Conservation (phyloP, 2,888 invertebrate genomes). For the Pollenia griseotomentosa region DNA sequence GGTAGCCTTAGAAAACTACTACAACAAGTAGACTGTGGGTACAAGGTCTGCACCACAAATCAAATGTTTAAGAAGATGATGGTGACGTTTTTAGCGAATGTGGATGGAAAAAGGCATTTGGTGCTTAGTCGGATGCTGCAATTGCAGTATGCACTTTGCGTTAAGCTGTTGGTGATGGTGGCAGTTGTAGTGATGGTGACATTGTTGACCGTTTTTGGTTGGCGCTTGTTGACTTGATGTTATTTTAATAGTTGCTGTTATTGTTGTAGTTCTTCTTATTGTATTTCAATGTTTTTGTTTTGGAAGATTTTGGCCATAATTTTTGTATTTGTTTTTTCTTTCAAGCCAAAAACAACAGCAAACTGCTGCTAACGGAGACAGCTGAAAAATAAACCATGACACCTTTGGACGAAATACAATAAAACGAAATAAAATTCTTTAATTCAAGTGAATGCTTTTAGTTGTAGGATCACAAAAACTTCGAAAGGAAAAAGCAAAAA, state of each 20-base stretch:
- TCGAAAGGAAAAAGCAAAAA: background rate
- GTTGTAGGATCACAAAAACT: background rate
- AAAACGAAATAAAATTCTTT: conserved; percentile 41
- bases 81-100: conserved; percentile 53
- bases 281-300: conserved; percentile 56
- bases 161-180: conserved; percentile 3
- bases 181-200: conserved; percentile 52
- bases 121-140: conserved; percentile 9
- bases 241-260: conserved; percentile 59
- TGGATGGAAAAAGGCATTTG: conserved; percentile 29
- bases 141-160: conserved; percentile 23
- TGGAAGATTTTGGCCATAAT: conserved; percentile 70
- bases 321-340: conserved; percentile 59
- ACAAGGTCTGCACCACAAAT: conserved; percentile 21
- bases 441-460: conserved; percentile 44
- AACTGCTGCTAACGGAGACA: conserved; percentile 37
- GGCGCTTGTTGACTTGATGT: conserved; percentile 70
- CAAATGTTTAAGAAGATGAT: conserved; percentile 57
- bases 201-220: conserved; percentile 71
- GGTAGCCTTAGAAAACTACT: background rate
- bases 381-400: conserved; percentile 70
- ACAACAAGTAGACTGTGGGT: background rate
- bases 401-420: conserved; percentile 54
- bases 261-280: conserved; percentile 62
- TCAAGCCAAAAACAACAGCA: conserved; percentile 37